A percentile compares a stretch with the other conserved stretches of the same genome.
Conservation (phyloP, 1,140 invertebrate species). For the Drosophila pseudoananassae region DNA sequence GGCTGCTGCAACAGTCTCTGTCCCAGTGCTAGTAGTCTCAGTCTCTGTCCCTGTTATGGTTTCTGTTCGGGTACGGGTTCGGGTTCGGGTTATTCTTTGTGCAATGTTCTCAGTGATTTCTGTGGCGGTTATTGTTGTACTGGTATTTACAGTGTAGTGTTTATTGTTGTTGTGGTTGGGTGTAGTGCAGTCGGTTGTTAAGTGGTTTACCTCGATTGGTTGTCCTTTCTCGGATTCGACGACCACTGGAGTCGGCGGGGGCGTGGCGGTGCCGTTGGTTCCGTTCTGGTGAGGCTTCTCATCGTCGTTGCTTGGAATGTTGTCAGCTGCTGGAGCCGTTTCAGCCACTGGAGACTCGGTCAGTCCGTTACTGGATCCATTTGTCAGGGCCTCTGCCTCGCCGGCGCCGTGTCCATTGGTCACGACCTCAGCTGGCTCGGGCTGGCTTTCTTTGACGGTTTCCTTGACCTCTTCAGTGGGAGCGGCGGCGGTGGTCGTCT, state of each 20-base stretch:
- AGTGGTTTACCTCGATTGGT: constrained; percentile 81
- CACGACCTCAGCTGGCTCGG: constrained; percentile 47
- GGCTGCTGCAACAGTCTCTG: constrained; percentile 69
- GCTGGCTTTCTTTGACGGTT: constrained; percentile 35
- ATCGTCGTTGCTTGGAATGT: constrained; percentile 61
- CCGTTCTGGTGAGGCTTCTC: constrained; percentile 75
- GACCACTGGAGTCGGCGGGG: constrained; percentile 68
- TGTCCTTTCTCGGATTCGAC: constrained; percentile 70
- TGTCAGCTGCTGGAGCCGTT: constrained; percentile 40
- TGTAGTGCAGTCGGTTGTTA: constrained; percentile 53
- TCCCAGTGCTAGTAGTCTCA: constrained; percentile 47
- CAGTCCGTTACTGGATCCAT: constrained; percentile 67
- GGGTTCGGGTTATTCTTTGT: constrained; percentile 11
- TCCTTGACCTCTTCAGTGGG: constrained; percentile 43
- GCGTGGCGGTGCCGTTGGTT: constrained; percentile 70
- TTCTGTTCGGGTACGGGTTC: neutral
- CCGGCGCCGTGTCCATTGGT: constrained; percentile 67
- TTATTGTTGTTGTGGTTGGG: constrained; percentile 47
- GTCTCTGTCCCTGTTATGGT: constrained; percentile 28
- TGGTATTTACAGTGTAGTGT: constrained; percentile 71
- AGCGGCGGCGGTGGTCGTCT: constrained; percentile 83
- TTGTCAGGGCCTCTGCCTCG: constrained; percentile 53
- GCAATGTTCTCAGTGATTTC: constrained; percentile 48
- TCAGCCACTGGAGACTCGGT: constrained; percentile 58
- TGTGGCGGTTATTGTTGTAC: constrained; percentile 58